phyloP scores from a whole-genome alignment of 2,888 invertebrate genomes.

The Nezara viridula region DNA sequence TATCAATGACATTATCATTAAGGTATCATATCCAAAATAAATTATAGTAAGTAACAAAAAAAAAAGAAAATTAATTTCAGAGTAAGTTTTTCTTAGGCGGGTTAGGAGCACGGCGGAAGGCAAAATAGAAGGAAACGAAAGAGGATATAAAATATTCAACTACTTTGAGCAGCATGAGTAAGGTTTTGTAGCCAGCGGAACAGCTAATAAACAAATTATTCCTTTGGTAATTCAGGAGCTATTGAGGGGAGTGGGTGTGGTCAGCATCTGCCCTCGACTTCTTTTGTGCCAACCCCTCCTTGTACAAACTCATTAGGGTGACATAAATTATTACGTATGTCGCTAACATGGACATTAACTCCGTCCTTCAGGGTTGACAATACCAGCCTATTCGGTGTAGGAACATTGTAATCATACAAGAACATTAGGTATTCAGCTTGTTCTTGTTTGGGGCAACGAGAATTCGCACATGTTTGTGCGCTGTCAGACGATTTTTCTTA shows the following conservation, averaged over 20 bases:
- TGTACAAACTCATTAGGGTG: constrained; percentile 33
- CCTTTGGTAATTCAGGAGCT: constrained; percentile 13
- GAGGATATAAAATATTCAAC: not conserved
- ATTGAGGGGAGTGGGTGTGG: constrained; percentile 40
- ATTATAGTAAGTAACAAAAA: no score
- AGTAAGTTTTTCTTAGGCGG: not conserved
- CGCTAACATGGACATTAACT: not conserved
- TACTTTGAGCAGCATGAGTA: not conserved
- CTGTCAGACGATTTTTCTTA: not conserved
- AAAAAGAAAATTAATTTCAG: no score
- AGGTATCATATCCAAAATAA: no score
- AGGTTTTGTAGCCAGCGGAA: constrained; percentile 7
- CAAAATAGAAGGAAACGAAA: not conserved
- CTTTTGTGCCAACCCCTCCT: constrained; percentile 20
- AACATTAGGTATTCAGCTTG: not conserved
- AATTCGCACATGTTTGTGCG: not conserved
- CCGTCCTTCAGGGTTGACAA: not conserved
- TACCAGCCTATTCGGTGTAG: not conserved
- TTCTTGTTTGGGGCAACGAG: not conserved
- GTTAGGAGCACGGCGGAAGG: not conserved
- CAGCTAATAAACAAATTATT: constrained; percentile 47
- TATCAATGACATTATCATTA: no score
- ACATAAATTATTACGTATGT: constrained; percentile 46
- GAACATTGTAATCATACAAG: not conserved
- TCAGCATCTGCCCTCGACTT: constrained; percentile 40